phyloP scores from a whole-genome alignment of 2,888 invertebrate species.

The Xanthostigma xanthostigma region DNA sequence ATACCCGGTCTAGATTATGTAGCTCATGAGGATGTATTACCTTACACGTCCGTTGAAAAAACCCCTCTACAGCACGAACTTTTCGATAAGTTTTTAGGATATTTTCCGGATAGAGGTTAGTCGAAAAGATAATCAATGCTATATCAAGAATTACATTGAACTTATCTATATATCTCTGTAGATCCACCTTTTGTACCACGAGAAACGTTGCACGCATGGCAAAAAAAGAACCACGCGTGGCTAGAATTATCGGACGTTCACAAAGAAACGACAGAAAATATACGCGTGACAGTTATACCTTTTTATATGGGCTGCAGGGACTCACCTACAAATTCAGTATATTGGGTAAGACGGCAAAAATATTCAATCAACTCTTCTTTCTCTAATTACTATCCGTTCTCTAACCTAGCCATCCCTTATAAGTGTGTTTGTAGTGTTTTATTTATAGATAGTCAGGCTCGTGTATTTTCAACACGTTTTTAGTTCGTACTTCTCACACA shows the following conservation, averaged over 20 bases:
- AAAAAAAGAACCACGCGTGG: slow-evolving; percentile 96
- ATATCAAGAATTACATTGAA: background rate
- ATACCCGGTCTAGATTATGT: slow-evolving; percentile 97
- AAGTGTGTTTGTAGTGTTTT: background rate
- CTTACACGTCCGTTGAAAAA: slow-evolving; percentile 78
- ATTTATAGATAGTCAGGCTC: slow-evolving; percentile 4
- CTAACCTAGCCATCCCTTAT: background rate
- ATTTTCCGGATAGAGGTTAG: slow-evolving; percentile 60
- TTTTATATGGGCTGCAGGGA: slow-evolving; percentile 95
- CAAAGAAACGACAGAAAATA: slow-evolving; percentile 90
- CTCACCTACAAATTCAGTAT: slow-evolving; percentile 80
- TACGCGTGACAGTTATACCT: slow-evolving; percentile 94
- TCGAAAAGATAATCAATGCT: slow-evolving; percentile 6
- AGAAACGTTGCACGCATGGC: slow-evolving; percentile 88
- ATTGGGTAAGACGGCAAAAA: slow-evolving; percentile 51
- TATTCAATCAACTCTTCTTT: background rate
- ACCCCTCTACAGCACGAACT: slow-evolving; percentile 88
- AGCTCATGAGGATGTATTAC: slow-evolving; percentile 93
- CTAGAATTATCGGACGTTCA: slow-evolving; percentile 92
- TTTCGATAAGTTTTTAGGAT: slow-evolving; percentile 86
- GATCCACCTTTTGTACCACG: slow-evolving; percentile 80
- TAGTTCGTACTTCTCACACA: too few relatives aligned
- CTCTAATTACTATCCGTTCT: background rate
- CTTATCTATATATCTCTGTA: slow-evolving; percentile 11
- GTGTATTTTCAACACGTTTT: too few relatives aligned